Evolutionary conservation across 2,797 vertebrate species (phyloP).

Genomic region (Sebastes wilsoni): DNA sequence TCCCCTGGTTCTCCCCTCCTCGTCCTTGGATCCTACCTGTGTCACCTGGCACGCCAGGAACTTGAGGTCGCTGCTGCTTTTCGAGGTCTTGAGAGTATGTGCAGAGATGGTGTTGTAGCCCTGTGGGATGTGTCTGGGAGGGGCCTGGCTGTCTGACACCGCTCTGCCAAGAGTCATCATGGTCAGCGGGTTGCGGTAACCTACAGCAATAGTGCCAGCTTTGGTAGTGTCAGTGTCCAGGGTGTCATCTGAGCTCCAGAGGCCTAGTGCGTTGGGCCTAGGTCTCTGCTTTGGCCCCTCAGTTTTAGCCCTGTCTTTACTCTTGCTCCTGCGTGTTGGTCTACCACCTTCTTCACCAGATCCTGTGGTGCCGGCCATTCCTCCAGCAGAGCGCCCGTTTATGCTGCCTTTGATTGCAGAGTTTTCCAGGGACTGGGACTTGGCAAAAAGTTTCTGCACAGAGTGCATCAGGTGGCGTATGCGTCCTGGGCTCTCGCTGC

Average conservation of each 20-base stretch:
- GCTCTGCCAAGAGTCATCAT: constrained; percentile 96
- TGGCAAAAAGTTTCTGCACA: constrained; percentile 96
- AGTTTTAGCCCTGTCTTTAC: constrained; percentile 94
- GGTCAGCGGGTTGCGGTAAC: constrained; percentile 91
- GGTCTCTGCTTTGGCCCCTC: constrained; percentile 90
- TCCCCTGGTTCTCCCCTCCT: constrained; percentile 80
- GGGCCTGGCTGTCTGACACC: constrained; percentile 89
- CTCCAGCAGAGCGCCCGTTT: constrained; percentile 81
- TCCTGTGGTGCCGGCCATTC: constrained; percentile 64
- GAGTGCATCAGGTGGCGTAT: constrained; percentile 98
- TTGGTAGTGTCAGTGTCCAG: constrained; percentile 89
- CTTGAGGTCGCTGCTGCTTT: constrained; percentile 97
- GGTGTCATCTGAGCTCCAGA: constrained; percentile 95
- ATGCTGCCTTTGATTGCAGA: constrained; percentile 85
- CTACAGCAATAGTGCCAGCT: constrained; percentile 78
- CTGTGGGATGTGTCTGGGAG: constrained; percentile 90
- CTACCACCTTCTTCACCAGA: constrained; percentile 84
- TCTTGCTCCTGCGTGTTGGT: constrained; percentile 91
- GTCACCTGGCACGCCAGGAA: constrained; percentile 78
- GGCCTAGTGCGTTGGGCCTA: constrained; percentile 91
- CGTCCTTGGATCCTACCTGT: constrained; percentile 79
- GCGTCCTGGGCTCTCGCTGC: constrained; percentile 95
- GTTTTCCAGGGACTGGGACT: constrained; percentile 94
- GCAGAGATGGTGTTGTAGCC: constrained; percentile 97
- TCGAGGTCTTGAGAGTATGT: constrained; percentile 95